Conservation (phyloP, 2,888 invertebrate genomes). For the Agrilus mali region DNA sequence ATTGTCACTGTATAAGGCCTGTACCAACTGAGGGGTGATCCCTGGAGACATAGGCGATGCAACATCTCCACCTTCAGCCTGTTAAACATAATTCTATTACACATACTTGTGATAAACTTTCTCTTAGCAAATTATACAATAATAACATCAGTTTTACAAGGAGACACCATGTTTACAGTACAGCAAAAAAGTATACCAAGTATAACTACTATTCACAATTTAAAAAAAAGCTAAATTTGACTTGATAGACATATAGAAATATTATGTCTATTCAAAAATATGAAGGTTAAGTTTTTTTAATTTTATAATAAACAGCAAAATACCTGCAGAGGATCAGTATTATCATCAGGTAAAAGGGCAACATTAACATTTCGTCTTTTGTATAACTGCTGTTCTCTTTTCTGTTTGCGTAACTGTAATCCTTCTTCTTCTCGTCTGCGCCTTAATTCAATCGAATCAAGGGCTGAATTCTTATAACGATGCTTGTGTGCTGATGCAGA, state of each 20-base stretch:
- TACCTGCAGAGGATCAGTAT: conserved; percentile 33
- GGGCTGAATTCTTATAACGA: conserved; percentile 87
- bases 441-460: conserved; percentile 85
- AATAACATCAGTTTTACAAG: not conserved
- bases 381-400: conserved; percentile 86
- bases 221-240: not conserved
- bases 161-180: not conserved
- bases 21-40: conserved; percentile 73
- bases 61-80: conserved; percentile 27
- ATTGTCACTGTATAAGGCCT: conserved; percentile 64
- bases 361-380: conserved; percentile 76
- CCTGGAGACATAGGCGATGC: conserved; percentile 32
- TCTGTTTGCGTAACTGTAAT: conserved; percentile 88
- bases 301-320: not conserved
- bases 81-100: conserved; percentile 1
- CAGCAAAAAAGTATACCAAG: not conserved
- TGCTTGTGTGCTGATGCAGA: conserved; percentile 73
- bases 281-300: not conserved
- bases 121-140: not conserved
- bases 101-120: not conserved
- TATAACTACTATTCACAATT: no score
- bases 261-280: not conserved
- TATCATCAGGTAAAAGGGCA: conserved; percentile 28
- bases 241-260: not conserved
- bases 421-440: conserved; percentile 92